A percentile compares a stretch with the other conserved stretches of the same genome.
Conservation (phyloP, 2,113 vertebrate genomes). For the Stegostoma tigrinum region DNA sequence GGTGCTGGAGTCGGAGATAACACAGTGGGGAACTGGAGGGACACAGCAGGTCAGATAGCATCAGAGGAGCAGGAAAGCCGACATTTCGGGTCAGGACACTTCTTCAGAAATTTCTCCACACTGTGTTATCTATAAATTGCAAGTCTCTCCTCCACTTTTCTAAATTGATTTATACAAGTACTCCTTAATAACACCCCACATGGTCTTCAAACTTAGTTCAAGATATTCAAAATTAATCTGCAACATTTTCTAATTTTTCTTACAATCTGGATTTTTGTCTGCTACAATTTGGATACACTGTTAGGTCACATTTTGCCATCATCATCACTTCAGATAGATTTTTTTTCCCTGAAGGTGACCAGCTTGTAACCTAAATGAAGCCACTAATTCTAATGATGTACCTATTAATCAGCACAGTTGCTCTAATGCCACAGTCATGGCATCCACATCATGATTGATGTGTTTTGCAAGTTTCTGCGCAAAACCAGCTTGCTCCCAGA, state of each 20-base stretch:
- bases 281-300: background rate
- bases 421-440: background rate
- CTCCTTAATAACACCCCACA: background rate
- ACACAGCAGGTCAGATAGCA: too few species aligned
- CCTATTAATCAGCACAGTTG: background rate
- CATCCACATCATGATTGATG: background rate
- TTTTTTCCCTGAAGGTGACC: background rate
- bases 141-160: background rate
- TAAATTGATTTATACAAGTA: background rate
- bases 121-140: background rate
- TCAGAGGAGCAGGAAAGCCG: too few species aligned
- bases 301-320: background rate
- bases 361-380: background rate
- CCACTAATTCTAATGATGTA: background rate
- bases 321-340: background rate
- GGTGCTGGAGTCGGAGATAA: too few species aligned
- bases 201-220: background rate
- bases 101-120: too few species aligned
- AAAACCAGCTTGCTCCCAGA: too few species aligned
- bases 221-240: background rate
- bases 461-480: too few species aligned
- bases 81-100: too few species aligned
- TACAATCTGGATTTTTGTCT: background rate
- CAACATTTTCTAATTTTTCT: background rate
- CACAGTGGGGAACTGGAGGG: too few species aligned